A percentile compares a stretch with the other conserved stretches of the same genome.
These are phyloP conservation scores for mouse (Mus musculus) DNA, from an alignment of 2,113 vertebrate genomes.

Conservation along the genomic window GRCm39 chr6:120127001-120127500, in stretches of 20 bases:
- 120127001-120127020: neutral
- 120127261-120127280: neutral
- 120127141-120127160: neutral
- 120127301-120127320: slow-evolving; percentile 16
- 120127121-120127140: neutral
- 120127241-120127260: neutral
- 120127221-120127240: neutral
- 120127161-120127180: neutral
- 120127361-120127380: neutral
- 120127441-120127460: neutral
- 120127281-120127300: slow-evolving; percentile 1
- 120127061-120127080: neutral
- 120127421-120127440: neutral
- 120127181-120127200: neutral
- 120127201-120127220: neutral
- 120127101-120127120: neutral
- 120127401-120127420: neutral
- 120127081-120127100: neutral
- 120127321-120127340: neutral
- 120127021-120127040: neutral
- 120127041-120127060: neutral
- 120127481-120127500: neutral
- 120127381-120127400: neutral
- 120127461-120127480: neutral
- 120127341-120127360: neutral